A percentile compares a stretch with the other conserved stretches of the same genome.
phyloP scores from a whole-genome alignment of 2,113 vertebrate species.

The Cheilinus undulatus region DNA sequence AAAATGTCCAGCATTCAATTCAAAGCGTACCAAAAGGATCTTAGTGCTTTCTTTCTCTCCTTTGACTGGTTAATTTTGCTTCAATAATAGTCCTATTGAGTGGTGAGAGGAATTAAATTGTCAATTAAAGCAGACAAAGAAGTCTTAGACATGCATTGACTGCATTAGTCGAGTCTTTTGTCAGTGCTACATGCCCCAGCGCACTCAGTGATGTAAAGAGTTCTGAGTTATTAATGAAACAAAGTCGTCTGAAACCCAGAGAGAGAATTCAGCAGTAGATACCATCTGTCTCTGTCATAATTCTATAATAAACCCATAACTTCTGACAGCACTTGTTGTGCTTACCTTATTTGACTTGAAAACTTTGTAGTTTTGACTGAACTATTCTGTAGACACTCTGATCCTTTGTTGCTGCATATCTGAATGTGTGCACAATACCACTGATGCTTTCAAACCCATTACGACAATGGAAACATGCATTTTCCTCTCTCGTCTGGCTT shows the following conservation, averaged over 20 bases:
- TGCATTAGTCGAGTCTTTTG: conserved; percentile 39
- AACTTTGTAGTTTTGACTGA: background rate
- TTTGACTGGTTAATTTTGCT: conserved; percentile 19
- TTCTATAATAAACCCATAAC: conserved; percentile 20
- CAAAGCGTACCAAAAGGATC: background rate
- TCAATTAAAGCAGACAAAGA: conserved; percentile 64
- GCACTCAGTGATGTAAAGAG: conserved; percentile 22
- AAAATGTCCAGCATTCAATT: background rate
- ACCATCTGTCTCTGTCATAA: background rate
- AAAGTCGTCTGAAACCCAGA: conserved; percentile 2
- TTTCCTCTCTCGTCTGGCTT: background rate
- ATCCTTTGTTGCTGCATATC: background rate
- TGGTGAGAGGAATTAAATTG: conserved; percentile 17
- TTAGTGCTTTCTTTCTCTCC: background rate
- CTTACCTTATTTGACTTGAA: conserved; percentile 11
- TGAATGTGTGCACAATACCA: background rate
- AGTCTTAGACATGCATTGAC: conserved; percentile 3
- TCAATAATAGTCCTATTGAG: conserved; percentile 34
- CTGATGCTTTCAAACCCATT: background rate
- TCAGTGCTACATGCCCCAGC: conserved; percentile 6
- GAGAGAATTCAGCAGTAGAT: conserved; percentile 14
- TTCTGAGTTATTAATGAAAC: conserved; percentile 11
- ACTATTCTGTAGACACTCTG: conserved; percentile 6
- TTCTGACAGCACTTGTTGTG: background rate
- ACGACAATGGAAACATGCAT: conserved; percentile 1